Evolutionary conservation across 2,113 vertebrate genomes (phyloP).

Genomic region (Grammomys surdaster): DNA sequence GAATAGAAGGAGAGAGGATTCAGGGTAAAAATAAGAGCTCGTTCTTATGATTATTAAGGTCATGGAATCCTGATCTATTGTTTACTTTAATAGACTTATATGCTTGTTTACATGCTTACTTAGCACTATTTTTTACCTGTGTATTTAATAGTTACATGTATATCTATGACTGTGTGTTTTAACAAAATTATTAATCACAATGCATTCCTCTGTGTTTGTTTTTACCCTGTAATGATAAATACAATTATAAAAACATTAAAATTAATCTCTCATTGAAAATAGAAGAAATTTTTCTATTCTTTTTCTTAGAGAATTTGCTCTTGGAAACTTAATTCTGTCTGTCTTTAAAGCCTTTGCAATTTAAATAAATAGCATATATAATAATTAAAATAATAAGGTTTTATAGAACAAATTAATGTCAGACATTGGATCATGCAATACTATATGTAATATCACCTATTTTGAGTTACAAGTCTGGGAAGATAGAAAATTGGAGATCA

Average conservation of each 20-base stretch:
- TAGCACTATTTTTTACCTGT: not conserved
- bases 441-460: not conserved
- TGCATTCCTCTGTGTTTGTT: not conserved
- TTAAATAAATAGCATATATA: not conserved
- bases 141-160: not conserved
- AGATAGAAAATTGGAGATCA: not conserved
- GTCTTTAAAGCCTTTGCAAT: not conserved
- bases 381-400: not conserved
- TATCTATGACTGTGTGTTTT: not conserved
- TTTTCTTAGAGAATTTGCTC: not conserved
- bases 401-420: not conserved
- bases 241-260: not conserved
- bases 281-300: not conserved
- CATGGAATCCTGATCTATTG: not conserved
- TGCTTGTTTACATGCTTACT: not conserved
- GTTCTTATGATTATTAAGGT: not conserved
- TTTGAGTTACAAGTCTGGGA: not conserved
- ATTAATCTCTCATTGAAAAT: not conserved
- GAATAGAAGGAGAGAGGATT: not conserved
- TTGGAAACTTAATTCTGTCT: not conserved
- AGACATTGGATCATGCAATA: not conserved
- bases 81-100: not conserved
- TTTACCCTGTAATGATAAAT: not conserved
- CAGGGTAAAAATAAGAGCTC: not conserved
- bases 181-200: too few relatives aligned